These are phyloP conservation scores for Pseudolaguvia tuberculata DNA, from an alignment of 2,113 vertebrate species.

Conservation along the genomic window DNA sequence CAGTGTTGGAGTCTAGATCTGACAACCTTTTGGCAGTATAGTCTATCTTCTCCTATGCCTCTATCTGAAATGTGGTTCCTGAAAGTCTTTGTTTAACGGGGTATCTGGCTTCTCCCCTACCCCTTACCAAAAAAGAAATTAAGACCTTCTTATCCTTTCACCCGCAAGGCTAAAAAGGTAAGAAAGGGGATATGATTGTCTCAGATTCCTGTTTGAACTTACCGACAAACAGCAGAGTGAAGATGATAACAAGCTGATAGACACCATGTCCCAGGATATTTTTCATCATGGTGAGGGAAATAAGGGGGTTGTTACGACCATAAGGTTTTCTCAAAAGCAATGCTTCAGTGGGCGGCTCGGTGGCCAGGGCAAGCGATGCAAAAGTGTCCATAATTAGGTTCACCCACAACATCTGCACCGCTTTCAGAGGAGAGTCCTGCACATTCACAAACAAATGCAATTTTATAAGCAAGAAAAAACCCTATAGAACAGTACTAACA, in stretches of 20 bases:
- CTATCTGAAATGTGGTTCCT: too few relatives aligned
- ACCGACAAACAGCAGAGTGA: conserved; percentile 84
- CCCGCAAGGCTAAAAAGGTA: too few relatives aligned
- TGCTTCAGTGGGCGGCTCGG: conserved; percentile 82
- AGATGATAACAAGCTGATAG: conserved; percentile 87
- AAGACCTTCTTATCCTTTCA: too few relatives aligned
- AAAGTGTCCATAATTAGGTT: conserved; percentile 93
- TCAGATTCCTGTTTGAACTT: conserved; percentile 16
- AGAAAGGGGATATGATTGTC: too few relatives aligned
- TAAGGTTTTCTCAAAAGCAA: conserved; percentile 85
- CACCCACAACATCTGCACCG: conserved; percentile 91
- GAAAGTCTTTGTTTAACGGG: too few relatives aligned
- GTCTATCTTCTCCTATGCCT: too few relatives aligned
- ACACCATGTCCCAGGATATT: conserved; percentile 85
- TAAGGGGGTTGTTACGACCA: conserved; percentile 85
- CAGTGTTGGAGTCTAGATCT: too few relatives aligned
- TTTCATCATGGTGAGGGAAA: conserved; percentile 93
- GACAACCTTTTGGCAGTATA: too few relatives aligned
- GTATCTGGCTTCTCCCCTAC: too few relatives aligned
- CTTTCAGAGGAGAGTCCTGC: conserved; percentile 89
- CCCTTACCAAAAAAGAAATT: too few relatives aligned
- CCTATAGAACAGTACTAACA: conserved; percentile 8
- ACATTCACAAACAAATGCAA: conserved; percentile 8
- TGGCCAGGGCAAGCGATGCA: conserved; percentile 85
- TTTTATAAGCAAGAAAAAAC: background rate